A percentile compares a stretch with the other conserved stretches of the same genome.
Conservation (phyloP, 2,113 vertebrate species). For the Chaetura pelagica region DNA sequence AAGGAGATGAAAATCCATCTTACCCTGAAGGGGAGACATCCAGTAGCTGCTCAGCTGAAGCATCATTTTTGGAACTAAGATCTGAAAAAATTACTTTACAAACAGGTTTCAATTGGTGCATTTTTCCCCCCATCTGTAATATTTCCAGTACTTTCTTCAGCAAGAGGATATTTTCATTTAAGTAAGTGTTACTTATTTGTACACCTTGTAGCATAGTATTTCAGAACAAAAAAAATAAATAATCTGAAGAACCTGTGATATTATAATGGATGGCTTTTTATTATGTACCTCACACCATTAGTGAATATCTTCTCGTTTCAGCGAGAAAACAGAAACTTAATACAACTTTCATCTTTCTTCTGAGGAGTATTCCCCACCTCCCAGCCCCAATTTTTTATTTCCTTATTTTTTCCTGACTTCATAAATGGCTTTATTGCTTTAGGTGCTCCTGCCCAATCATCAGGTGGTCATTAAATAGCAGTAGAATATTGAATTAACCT, state of each 20-base stretch:
- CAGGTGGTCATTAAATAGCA: slow-evolving; percentile 19
- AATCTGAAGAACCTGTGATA: neutral
- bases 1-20: neutral
- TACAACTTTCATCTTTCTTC: neutral
- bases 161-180: neutral
- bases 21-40: neutral
- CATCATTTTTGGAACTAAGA: neutral
- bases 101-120: neutral
- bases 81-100: neutral
- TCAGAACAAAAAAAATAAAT: neutral
- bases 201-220: neutral
- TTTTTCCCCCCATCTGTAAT: neutral
- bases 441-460: neutral
- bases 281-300: neutral
- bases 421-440: slow-evolving; percentile 44
- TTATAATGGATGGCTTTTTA: neutral
- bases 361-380: neutral
- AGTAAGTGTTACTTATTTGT: neutral
- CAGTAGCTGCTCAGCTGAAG: neutral
- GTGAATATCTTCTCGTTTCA: neutral
- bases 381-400: neutral
- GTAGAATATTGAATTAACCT: slow-evolving; percentile 30
- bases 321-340: neutral
- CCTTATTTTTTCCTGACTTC: neutral
- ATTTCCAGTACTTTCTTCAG: neutral